A percentile compares a stretch with the other conserved stretches of the same genome.
Conservation (phyloP, 2,888 invertebrate genomes). For the Tipula unca region DNA sequence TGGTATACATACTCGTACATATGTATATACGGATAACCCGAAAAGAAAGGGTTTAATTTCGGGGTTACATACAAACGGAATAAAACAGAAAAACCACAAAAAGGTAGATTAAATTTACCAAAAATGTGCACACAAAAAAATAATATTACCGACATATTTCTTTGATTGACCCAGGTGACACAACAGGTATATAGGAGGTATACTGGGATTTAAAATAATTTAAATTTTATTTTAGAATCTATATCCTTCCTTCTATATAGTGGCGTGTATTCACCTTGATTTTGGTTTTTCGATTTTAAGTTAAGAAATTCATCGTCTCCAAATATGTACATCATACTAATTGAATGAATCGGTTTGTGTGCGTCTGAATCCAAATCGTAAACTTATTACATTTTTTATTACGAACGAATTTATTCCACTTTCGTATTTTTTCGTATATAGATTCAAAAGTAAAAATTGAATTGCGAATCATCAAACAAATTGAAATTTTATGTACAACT, state of each 20-base stretch:
- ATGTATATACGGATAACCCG: neutral
- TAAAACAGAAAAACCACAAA: neutral
- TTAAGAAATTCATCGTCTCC: neutral
- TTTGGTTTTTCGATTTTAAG: neutral
- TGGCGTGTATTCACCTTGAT: neutral
- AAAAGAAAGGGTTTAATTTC: neutral
- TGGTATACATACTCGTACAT: neutral
- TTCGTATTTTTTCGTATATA: neutral
- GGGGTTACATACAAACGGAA: neutral
- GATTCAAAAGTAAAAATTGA: neutral
- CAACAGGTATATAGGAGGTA: neutral
- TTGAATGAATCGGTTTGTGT: neutral
- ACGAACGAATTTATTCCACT: neutral
- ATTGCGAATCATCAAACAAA: neutral
- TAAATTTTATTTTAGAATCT: neutral
- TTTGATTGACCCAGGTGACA: neutral
- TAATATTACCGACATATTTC: neutral
- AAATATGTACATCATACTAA: neutral
- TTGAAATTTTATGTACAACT: neutral
- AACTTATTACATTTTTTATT: neutral
- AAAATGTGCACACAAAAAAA: neutral
- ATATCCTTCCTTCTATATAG: neutral
- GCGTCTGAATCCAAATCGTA: neutral
- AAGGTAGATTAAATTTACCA: neutral
- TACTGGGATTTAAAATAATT: neutral